Evolutionary conservation across 2,797 vertebrate species (phyloP), one percentile per base, ranked within the genome.

Genomic region (Bradypodion ventrale): DNA sequence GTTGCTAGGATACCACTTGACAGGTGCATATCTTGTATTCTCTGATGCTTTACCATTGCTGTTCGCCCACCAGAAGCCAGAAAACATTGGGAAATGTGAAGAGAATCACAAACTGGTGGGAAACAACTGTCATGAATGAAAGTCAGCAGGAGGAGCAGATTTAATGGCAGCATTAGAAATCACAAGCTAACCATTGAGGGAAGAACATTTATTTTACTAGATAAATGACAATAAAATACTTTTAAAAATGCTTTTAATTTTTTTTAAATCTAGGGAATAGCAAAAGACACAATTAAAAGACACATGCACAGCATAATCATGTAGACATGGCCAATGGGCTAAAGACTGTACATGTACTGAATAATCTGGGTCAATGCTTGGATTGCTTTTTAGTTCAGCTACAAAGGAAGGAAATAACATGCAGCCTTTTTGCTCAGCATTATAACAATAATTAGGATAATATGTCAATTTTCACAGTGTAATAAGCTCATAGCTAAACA

Each of bases 1-100:
- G 90, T 91, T 91, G 82, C 4, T 70, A 92, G 90, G 93, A 93
- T 88, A 92, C 85, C 75, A 87, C 52, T 76, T 25, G 86, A 86
- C 89, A 89, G 89, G 83, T 85, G 83, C 82, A 88, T 87, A 75
- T 89, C 88, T 89, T 83, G 73, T 82, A 83, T 72, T 79, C 77
- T 63, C 84, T 62, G 77, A 87, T 79, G 86, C 0, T 81, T 83
- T 83, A 82, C 80, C 85, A 73, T 76, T 40, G 29, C 83, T 68
- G 0, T 87, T 91, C 75, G 75, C 86, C 19, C 78, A 70, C 85
- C 73, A 5, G 16, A 69, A 27, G n/a, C 79, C 70, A 68, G 23
- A 68, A 76, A 59, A 29, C 25, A 0, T 37, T 27, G 29, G 49
- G 83, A 86, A 81, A 83, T 40, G 65, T 75, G 75, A 15, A 2